Conservation (phyloP, 2,797 vertebrate species). For the Xiphorhynchus erythropygius region DNA sequence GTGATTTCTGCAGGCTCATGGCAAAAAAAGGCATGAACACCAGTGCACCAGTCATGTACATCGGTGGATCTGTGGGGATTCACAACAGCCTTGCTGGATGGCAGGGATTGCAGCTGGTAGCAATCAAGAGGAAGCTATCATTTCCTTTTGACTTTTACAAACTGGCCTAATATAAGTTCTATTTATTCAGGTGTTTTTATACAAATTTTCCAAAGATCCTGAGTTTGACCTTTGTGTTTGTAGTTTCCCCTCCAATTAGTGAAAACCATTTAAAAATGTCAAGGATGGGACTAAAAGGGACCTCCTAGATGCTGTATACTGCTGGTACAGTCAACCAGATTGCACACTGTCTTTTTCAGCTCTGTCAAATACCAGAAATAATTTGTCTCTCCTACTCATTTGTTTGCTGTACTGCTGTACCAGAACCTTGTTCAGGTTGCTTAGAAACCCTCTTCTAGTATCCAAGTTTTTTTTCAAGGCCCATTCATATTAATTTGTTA, state of each 20-base stretch:
- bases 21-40: not conserved
- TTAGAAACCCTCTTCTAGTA: slow-evolving; percentile 25
- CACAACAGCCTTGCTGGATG: not conserved
- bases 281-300: not conserved
- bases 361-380: not conserved
- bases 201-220: slow-evolving; percentile 37
- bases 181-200: slow-evolving; percentile 62
- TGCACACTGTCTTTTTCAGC: not conserved
- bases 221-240: not conserved
- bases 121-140: slow-evolving; percentile 9
- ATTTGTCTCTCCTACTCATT: not conserved
- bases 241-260: slow-evolving; percentile 33
- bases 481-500: not conserved
- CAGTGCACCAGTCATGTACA: rapidly evolving
- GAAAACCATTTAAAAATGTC: slow-evolving; percentile 17
- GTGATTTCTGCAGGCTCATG: not conserved
- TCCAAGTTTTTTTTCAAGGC: not conserved
- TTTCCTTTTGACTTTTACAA: slow-evolving; percentile 63
- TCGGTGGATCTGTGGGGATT: not conserved
- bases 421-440: slow-evolving; percentile 2
- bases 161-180: slow-evolving; percentile 19
- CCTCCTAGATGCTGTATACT: not conserved
- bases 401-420: not conserved
- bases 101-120: slow-evolving; percentile 45
- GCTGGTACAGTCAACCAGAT: not conserved